These are phyloP conservation scores for Stigmatopora nigra DNA, from an alignment of 2,113 vertebrate genomes.

Conservation along the genomic window DNA sequence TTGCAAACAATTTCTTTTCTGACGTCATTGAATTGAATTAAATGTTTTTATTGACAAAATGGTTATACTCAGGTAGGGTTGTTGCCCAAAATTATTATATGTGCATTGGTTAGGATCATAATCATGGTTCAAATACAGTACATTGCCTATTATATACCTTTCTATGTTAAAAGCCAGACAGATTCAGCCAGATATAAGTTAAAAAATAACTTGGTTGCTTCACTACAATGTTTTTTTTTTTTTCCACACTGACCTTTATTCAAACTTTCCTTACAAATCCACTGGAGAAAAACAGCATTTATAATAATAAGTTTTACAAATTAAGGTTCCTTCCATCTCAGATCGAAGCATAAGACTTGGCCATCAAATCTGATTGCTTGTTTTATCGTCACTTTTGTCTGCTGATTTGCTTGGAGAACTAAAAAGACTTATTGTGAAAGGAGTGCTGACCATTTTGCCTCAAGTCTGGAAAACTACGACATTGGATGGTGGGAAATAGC, in stretches of 20 bases:
- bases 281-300: neutral
- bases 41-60: no score
- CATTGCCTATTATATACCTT: no score
- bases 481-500: slow-evolving; percentile 33
- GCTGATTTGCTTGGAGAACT: neutral
- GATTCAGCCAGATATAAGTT: neutral
- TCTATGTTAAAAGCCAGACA: no score
- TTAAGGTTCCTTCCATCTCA: neutral
- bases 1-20: no score
- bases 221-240: neutral
- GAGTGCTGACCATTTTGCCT: neutral
- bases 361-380: neutral
- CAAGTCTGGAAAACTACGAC: neutral
- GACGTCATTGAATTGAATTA: no score
- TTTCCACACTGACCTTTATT: neutral
- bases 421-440: neutral
- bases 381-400: neutral
- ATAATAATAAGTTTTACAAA: neutral
- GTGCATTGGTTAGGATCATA: no score
- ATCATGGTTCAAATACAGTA: neutral
- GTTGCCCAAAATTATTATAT: no score
- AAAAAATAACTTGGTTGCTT: neutral
- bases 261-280: neutral
- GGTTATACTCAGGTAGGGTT: no score
- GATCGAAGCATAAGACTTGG: neutral